A percentile compares a stretch with the other conserved stretches of the same genome.
phyloP scores from a whole-genome alignment of 2,113 vertebrate genomes.

The Pedetes capensis region DNA sequence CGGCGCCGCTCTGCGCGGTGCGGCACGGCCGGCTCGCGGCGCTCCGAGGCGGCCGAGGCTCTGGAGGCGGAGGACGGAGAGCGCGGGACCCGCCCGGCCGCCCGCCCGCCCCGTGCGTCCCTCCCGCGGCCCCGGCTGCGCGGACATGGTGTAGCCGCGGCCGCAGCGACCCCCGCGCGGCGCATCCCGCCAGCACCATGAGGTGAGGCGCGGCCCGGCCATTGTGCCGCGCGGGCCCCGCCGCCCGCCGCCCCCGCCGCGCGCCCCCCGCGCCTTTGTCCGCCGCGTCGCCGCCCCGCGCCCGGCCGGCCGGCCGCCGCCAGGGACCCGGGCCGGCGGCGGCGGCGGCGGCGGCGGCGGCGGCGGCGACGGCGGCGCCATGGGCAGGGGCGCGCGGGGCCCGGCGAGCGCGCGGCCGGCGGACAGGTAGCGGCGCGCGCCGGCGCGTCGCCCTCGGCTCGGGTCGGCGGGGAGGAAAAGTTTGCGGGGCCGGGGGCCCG shows the following conservation, averaged over 20 bases:
- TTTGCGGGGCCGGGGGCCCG: too few species aligned
- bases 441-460: too few species aligned
- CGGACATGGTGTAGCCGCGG: conserved; percentile 69
- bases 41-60: conserved; percentile 37
- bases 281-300: neutral
- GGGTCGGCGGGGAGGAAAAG: too few species aligned
- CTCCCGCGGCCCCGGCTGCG: neutral
- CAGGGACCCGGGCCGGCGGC: too few species aligned
- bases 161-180: conserved; percentile 9
- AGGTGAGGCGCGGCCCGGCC: conserved; percentile 71
- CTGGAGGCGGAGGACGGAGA: too few species aligned
- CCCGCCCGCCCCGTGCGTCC: conserved; percentile 36
- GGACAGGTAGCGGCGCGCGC: too few species aligned
- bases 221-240: conserved; percentile 41
- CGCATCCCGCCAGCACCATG: conserved; percentile 75
- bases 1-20: conserved; percentile 68
- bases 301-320: neutral
- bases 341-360: too few species aligned
- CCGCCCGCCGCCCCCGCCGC: neutral
- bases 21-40: conserved; percentile 58
- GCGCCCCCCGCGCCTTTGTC: neutral
- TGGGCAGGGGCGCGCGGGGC: too few species aligned
- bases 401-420: too few species aligned
- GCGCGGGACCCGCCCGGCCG: conserved; percentile 16
- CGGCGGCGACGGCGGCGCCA: too few species aligned